phyloP scores from a whole-genome alignment of 2,888 invertebrate genomes.

The Nipponacmea schrenckii region DNA sequence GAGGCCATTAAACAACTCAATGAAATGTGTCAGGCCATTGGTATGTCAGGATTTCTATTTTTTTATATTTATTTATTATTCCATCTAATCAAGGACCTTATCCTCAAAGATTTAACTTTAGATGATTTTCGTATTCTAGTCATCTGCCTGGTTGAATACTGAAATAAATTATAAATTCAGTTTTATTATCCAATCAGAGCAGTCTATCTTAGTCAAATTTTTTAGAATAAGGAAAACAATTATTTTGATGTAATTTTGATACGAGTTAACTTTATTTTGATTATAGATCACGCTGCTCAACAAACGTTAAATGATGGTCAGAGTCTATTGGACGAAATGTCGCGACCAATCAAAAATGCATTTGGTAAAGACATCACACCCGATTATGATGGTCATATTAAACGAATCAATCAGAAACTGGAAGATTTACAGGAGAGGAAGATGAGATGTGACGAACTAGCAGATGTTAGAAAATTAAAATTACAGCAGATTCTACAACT shows the following conservation, averaged over 20 bases:
- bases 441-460: conserved; percentile 76
- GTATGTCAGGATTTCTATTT: conserved; percentile 40
- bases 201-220: too few relatives aligned
- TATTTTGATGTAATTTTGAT: too few relatives aligned
- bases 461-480: conserved; percentile 81
- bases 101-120: too few relatives aligned
- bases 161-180: too few relatives aligned
- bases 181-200: too few relatives aligned
- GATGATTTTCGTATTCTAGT: too few relatives aligned
- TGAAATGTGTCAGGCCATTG: conserved; percentile 64
- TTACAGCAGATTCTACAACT: conserved; percentile 82
- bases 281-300: conserved; percentile 76
- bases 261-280: too few relatives aligned
- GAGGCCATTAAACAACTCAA: conserved; percentile 62
- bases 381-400: conserved; percentile 74
- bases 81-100: too few relatives aligned
- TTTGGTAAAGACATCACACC: conserved; percentile 75
- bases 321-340: conserved; percentile 80
- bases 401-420: conserved; percentile 78
- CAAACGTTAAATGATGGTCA: conserved; percentile 81
- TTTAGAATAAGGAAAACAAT: too few relatives aligned
- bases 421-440: conserved; percentile 78
- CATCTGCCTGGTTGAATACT: too few relatives aligned
- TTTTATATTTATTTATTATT: not conserved
- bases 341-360: conserved; percentile 83